Percentiles rank a stretch among this genome's conserved stretches.
Conservation (phyloP, 2,797 vertebrate species). For the Clarias platycephalus region DNA sequence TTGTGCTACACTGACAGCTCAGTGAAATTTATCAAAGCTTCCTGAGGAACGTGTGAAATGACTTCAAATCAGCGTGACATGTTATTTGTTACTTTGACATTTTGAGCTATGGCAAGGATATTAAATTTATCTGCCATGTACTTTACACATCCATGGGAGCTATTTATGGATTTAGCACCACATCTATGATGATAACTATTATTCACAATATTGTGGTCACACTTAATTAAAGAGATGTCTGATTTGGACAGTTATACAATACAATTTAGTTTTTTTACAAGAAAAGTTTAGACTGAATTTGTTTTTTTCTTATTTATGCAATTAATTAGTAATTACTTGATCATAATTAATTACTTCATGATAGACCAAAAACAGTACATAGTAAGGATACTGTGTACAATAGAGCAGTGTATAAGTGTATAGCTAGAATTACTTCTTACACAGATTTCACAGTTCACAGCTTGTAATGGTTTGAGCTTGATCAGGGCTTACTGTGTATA, state of each 20-base stretch:
- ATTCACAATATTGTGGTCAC: neutral
- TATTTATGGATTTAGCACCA: slow-evolving; percentile 21
- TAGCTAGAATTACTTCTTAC: neutral
- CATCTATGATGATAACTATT: slow-evolving; percentile 5
- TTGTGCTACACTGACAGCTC: slow-evolving; percentile 50
- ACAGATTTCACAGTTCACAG: neutral
- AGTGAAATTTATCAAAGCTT: slow-evolving; percentile 30
- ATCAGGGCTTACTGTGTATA: neutral
- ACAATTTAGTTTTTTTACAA: neutral
- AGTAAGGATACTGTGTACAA: neutral
- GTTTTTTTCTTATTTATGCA: neutral
- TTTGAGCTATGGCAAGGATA: slow-evolving; percentile 37
- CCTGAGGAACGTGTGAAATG: slow-evolving; percentile 41
- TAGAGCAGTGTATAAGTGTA: no score
- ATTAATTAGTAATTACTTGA: neutral
- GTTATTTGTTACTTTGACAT: slow-evolving; percentile 51
- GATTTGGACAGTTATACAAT: neutral
- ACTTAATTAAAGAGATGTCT: slow-evolving; percentile 7
- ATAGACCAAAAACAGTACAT: neutral
- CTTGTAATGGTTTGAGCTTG: neutral
- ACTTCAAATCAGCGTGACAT: slow-evolving; percentile 35
- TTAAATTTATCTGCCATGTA: slow-evolving; percentile 33
- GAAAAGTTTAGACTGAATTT: neutral
- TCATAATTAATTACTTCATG: neutral
- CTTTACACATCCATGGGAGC: slow-evolving; percentile 21